Conservation (phyloP, 2,113 vertebrate species). For the Lipotes vexillifer region DNA sequence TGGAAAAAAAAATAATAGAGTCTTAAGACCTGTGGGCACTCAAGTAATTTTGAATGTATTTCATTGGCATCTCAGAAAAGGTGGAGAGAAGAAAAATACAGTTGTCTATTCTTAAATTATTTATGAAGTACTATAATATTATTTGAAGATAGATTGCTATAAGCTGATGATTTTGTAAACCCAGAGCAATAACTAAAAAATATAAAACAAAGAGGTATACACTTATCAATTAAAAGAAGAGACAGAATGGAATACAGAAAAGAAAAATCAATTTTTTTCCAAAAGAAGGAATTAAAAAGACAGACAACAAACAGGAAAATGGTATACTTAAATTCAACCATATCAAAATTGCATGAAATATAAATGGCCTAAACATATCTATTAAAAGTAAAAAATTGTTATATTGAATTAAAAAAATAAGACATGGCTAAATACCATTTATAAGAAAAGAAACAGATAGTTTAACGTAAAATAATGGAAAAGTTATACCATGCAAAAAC, state of each 20-base stretch:
- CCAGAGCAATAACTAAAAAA: not conserved
- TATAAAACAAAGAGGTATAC: not conserved
- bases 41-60: not conserved
- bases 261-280: not conserved
- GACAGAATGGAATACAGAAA: not conserved
- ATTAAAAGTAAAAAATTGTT: not conserved
- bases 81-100: not conserved
- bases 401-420: not conserved
- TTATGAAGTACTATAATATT: not conserved
- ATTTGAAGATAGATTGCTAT: not conserved
- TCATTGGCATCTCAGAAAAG: not conserved
- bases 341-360: not conserved
- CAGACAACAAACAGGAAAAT: not conserved
- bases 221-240: not conserved
- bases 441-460: not conserved
- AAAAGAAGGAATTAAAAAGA: not conserved
- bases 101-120: not conserved
- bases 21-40: not conserved
- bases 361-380: not conserved
- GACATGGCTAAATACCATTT: not conserved
- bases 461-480: conserved; percentile 21
- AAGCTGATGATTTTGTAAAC: not conserved
- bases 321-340: not conserved
- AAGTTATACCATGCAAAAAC: not conserved
- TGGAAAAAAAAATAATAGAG: not conserved